Evolutionary conservation across 1,140 invertebrate genomes (phyloP).

Genomic region (Listronotus oregonensis): DNA sequence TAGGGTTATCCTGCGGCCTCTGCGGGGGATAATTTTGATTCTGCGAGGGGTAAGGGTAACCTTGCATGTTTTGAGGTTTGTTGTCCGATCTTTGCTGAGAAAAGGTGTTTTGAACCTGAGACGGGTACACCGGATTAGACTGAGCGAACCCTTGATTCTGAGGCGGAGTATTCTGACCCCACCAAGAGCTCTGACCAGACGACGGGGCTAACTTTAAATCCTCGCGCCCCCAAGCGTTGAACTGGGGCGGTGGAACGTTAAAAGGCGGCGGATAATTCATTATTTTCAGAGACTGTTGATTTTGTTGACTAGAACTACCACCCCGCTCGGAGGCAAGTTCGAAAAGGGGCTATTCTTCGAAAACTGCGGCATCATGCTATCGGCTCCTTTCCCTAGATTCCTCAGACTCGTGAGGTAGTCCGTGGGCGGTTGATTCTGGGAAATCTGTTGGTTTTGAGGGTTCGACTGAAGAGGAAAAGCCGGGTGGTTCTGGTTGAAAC

Average conservation of each 20-base stretch:
- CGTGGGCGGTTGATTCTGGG: conserved; percentile 16
- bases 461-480: conserved; percentile 31
- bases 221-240: conserved; percentile 15
- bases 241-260: conserved; percentile 27
- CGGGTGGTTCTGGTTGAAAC: conserved; percentile 43
- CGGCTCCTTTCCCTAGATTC: conserved; percentile 40
- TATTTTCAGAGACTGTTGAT: conserved; percentile 18
- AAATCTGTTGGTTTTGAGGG: conserved; percentile 12
- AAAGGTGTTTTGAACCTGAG: conserved; percentile 3
- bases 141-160: conserved; percentile 8
- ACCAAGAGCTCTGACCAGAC: conserved; percentile 20
- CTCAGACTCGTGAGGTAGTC: conserved; percentile 41
- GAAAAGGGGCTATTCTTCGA: conserved; percentile 31
- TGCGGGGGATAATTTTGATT: conserved; percentile 31
- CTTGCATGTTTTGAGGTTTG: not conserved
- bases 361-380: conserved; percentile 39
- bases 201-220: conserved; percentile 27
- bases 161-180: conserved; percentile 19
- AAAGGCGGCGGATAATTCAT: conserved; percentile 21
- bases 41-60: conserved; percentile 1
- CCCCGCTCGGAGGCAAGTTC: conserved; percentile 2
- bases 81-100: conserved; percentile 1
- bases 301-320: conserved; percentile 11
- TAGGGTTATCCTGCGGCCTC: conserved; percentile 4
- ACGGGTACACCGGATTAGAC: conserved; percentile 6